A percentile compares a stretch with the other conserved stretches of the same genome.
Conservation (phyloP, 2,113 vertebrate species). For the Cacatua alba region DNA sequence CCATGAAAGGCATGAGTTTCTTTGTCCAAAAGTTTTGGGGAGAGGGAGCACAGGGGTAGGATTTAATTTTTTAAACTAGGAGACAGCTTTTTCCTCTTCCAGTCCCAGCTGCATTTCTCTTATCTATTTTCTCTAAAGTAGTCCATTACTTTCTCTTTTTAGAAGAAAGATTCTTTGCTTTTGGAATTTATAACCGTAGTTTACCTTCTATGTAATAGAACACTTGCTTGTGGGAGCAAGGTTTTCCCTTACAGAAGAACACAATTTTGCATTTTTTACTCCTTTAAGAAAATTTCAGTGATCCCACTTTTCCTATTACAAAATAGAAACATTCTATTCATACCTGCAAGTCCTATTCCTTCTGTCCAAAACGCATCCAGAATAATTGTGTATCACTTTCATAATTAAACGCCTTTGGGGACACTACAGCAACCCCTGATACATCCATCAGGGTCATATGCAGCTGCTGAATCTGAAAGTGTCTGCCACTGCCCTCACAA, state of each 20-base stretch:
- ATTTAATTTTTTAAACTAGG: neutral
- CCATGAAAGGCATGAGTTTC: neutral
- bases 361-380: neutral
- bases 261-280: neutral
- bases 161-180: neutral
- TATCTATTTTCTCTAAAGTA: neutral
- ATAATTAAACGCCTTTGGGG: neutral
- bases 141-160: neutral
- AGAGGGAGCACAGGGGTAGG: neutral
- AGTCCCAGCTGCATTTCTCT: neutral
- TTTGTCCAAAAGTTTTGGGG: neutral
- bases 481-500: neutral
- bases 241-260: neutral
- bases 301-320: neutral
- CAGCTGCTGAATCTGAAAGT: neutral
- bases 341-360: neutral
- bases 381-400: neutral
- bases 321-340: neutral
- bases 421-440: neutral
- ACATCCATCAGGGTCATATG: neutral
- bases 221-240: neutral
- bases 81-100: neutral
- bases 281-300: neutral
- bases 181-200: neutral
- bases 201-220: neutral